Percentiles rank a stretch among this genome's conserved stretches.
Evolutionary conservation across 2,113 vertebrate genomes (phyloP).

Genomic region (Gallinago jamesoni): DNA sequence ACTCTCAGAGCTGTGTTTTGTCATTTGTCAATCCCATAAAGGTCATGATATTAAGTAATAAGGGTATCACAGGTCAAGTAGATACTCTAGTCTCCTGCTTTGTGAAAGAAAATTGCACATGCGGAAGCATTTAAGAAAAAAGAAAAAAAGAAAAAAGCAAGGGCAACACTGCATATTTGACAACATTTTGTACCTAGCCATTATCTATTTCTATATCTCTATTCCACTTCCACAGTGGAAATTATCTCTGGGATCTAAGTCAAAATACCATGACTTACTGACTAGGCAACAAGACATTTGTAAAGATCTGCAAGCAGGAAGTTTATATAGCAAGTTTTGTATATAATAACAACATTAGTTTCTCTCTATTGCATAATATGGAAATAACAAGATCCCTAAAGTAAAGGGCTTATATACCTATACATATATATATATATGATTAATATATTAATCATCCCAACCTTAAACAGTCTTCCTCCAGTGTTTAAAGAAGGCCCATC

Average conservation of each 20-base stretch:
- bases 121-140: neutral
- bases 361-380: neutral
- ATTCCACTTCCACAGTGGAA: neutral
- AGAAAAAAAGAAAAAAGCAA: neutral
- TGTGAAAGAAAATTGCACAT: neutral
- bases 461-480: neutral
- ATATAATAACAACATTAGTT: neutral
- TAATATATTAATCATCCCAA: neutral
- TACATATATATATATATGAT: no score
- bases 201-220: neutral
- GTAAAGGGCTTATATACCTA: neutral
- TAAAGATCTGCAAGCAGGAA: neutral
- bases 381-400: neutral
- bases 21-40: constrained; percentile 41
- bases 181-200: neutral
- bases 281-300: neutral
- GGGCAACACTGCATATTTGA: neutral
- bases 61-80: constrained; percentile 40
- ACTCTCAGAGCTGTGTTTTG: constrained; percentile 15
- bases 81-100: neutral
- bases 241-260: neutral
- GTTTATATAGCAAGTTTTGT: neutral
- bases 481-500: neutral
- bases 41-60: constrained; percentile 37
- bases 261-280: neutral